phyloP scores from a whole-genome alignment of 2,888 invertebrate species.

The Meiosimyza platycephala region DNA sequence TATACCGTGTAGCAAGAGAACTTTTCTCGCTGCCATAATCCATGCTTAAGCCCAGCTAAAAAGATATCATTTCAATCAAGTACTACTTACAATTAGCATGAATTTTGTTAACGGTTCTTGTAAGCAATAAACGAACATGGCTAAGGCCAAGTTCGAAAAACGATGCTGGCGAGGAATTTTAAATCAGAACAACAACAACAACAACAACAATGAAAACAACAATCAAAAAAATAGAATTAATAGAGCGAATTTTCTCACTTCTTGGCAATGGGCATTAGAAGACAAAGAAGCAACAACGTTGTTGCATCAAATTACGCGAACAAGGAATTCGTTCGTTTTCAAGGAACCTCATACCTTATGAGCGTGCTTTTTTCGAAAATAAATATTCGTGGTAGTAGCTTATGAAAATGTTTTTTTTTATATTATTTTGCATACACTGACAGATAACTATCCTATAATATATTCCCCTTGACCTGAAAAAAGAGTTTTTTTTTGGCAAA shows the following conservation, averaged over 20 bases:
- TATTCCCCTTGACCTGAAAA: too few relatives aligned
- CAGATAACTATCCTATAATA: too few relatives aligned
- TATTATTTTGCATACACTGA: background rate
- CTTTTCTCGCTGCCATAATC: too few relatives aligned
- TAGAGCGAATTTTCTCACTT: slow-evolving; percentile 36
- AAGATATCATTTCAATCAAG: slow-evolving; percentile 37
- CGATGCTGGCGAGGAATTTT: slow-evolving; percentile 8
- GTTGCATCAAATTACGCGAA: slow-evolving; percentile 26
- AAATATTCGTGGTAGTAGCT: background rate
- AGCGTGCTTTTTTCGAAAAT: background rate
- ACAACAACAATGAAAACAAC: slow-evolving; percentile 8
- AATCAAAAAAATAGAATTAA: slow-evolving; percentile 2
- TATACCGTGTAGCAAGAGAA: background rate
- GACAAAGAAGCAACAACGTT: background rate
- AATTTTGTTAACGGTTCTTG: slow-evolving; percentile 39
- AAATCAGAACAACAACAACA: slow-evolving; percentile 16
- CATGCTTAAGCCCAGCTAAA: background rate
- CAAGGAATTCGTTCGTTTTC: background rate
- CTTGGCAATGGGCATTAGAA: background rate
- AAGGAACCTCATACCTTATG: background rate
- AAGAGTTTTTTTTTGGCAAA: too few relatives aligned
- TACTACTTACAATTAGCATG: slow-evolving; percentile 40
- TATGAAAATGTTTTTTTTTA: background rate
- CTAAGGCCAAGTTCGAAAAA: background rate
- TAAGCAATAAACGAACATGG: slow-evolving; percentile 26